Base-by-base conservation (phyloP, 2,113 vertebrate genomes). In the Gasterosteus aculeatus region DNA sequence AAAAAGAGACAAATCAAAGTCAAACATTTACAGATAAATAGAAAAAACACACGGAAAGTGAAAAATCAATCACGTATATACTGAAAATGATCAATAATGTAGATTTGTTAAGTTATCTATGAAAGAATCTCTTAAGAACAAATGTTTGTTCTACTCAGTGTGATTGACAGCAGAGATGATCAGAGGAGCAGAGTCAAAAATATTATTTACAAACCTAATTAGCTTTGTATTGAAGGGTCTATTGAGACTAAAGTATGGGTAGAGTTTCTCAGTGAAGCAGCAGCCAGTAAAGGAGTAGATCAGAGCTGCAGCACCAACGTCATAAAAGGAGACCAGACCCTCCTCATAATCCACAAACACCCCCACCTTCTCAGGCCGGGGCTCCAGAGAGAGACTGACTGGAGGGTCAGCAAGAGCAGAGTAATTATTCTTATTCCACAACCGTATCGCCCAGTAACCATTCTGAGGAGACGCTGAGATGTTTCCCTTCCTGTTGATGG, bases 361-460 rank as follows among this genome's bases (percentile, higher is more conserved):
- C 54, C 19, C 51, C 51, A 53, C 51, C 53, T 54, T 54, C 53
- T 54, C 10, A 54, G 53, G 53, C 4, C 5, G 22, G 26, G 53
- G 26, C 53, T 26, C 14, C 22, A 44, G 39, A 44, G n/a, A 16
- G 22, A 63, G 61, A 29, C 1, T 1, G 22, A 63, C 7, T 1
- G 0, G 0, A 19, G n/a, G n/a, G 2, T 2, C 9, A 56, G 8
- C 15, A 7, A 0, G 0, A 42, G n/a, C 51, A 0, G 3, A 0
- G 14, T 33, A 57, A 5, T 69, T 15, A 16, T 58, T 14, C 31
- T 18, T 2, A 18, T 42, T 18, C 7, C 12, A 41, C 4, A 69
- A 29, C 2, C 0, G 0, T 29, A 69, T 8, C 0, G 0, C 9
- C 53, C 38, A 57, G 38, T 2, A 69, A 19, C 67, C 67, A 1